Base-by-base conservation (phyloP, 1,140 invertebrate species). In the Heliconius hewitsoni region DNA sequence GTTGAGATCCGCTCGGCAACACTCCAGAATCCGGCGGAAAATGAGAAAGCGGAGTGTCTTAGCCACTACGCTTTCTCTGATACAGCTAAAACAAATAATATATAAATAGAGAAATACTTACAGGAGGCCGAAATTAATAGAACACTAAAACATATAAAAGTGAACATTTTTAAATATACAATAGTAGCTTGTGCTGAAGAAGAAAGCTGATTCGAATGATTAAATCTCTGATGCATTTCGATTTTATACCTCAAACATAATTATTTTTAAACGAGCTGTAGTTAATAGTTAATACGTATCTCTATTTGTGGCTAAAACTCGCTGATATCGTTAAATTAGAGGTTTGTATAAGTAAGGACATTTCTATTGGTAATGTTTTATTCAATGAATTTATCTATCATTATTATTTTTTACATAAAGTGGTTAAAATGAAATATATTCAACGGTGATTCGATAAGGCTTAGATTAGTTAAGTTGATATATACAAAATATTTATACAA, bases 201-300 rank as follows among this genome's bases (percentile, higher is more conserved):
- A 18, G 13, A n/a, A 71, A 55, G 19, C 70, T 42, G 37, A 55
- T 66, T 34, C 2, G 46, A 81, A 79, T 85, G 80, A 78, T 37
- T 46, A 73, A 70, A 79, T 66, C 34, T 70, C 27, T 23, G 42
- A 34, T 77, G n/a, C 23, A 37, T 27, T 71, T 23, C 6, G 27
- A 60, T 80, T 83, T 76, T 82, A 83, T 82, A 82, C 66, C 55
- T 66, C 66, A 66, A 4, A 66, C 27, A 27, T 81, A 79, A 83
- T 83, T 79, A 78, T 19, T 55, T 79, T 78, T 76, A 81, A 83
- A 79, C 81, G 52, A 81, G 52, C 30, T 39, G 9, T 11, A 1
- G 19, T 18, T 55, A 19, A 77, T 72, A 52, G 13, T 37, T 60
- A 34, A 52, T 60, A 16, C 23, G 9, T 72, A 46, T 23, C 18